A percentile compares a stretch with the other conserved stretches of the same genome.
These are phyloP conservation scores for Heliconius erato DNA, from an alignment of 2,888 invertebrate species.

Conservation along the genomic window DNA sequence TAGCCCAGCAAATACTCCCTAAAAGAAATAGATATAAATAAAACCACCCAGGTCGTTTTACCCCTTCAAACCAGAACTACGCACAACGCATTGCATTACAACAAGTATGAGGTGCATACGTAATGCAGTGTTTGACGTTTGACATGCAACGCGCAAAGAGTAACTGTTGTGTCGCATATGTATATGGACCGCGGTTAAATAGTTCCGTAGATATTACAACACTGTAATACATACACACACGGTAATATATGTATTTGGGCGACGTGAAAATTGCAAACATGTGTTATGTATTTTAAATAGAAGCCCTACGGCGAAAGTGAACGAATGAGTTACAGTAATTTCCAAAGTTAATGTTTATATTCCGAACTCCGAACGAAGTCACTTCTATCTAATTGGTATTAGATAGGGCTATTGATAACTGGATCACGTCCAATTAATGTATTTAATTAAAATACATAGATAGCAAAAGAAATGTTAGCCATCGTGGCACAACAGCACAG, in stretches of 20 bases:
- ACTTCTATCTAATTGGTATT: not conserved
- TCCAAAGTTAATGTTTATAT: not conserved
- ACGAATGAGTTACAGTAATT: not conserved
- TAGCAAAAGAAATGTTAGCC: not conserved
- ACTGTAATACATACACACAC: slow-evolving; percentile 36
- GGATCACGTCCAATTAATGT: not conserved
- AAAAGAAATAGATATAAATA: not conserved
- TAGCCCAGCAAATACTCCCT: not conserved
- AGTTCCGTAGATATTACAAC: slow-evolving; percentile 50
- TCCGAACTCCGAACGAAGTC: too few species aligned
- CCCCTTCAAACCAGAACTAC: slow-evolving; percentile 67
- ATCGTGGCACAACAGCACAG: too few species aligned
- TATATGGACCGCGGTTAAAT: slow-evolving; percentile 49
- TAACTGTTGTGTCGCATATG: slow-evolving; percentile 63
- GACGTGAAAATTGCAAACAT: slow-evolving; percentile 34
- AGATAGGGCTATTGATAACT: not conserved
- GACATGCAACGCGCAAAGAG: slow-evolving; percentile 72
- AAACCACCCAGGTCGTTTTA: slow-evolving; percentile 78
- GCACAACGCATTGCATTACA: slow-evolving; percentile 54
- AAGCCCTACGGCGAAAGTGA: slow-evolving; percentile 22
- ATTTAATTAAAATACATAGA: not conserved
- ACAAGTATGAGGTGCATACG: slow-evolving; percentile 66
- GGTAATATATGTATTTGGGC: slow-evolving; percentile 47
- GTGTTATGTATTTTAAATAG: slow-evolving; percentile 34
- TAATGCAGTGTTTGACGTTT: slow-evolving; percentile 65